Conservation (phyloP, 2,113 vertebrate species). For the Gopherus flavomarginatus region DNA sequence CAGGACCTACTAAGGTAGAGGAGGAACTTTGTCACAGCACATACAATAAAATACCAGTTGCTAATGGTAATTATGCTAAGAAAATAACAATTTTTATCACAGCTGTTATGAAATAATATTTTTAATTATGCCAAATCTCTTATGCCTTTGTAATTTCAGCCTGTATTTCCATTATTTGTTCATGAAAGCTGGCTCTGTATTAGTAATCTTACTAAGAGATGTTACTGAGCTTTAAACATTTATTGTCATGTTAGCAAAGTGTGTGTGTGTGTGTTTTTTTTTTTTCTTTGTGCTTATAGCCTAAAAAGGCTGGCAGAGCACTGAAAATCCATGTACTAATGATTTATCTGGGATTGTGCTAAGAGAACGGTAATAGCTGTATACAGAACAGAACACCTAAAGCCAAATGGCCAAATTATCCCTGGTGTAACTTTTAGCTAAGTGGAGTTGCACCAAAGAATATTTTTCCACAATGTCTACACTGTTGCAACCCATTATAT, state of each 20-base stretch:
- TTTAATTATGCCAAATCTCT: slow-evolving; percentile 52
- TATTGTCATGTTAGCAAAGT: slow-evolving; percentile 60
- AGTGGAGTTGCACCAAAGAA: background rate
- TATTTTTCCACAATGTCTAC: background rate
- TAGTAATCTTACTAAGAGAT: slow-evolving; percentile 39
- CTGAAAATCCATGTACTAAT: slow-evolving; percentile 55
- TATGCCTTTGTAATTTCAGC: slow-evolving; percentile 47
- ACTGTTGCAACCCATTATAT: background rate
- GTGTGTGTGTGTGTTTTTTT: no score
- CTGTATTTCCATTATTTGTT: slow-evolving; percentile 43
- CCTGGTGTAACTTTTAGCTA: background rate
- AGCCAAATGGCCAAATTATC: slow-evolving; percentile 57
- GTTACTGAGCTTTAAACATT: slow-evolving; percentile 65
- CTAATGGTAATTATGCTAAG: slow-evolving; percentile 35
- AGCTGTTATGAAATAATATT: slow-evolving; percentile 50
- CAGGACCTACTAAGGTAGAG: no score
- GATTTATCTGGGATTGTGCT: slow-evolving; percentile 64
- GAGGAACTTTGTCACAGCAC: no score
- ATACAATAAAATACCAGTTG: slow-evolving; percentile 33
- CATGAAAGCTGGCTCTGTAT: slow-evolving; percentile 42
- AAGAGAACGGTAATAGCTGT: slow-evolving; percentile 49
- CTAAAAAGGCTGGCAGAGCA: slow-evolving; percentile 53
- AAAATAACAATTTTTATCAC: slow-evolving; percentile 56
- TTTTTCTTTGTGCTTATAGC: slow-evolving; percentile 64
- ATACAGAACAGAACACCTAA: slow-evolving; percentile 36